Percentiles rank a stretch among this genome's conserved stretches.
Conservation (phyloP, 2,888 invertebrate genomes). For the Parasteatoda lunata region DNA sequence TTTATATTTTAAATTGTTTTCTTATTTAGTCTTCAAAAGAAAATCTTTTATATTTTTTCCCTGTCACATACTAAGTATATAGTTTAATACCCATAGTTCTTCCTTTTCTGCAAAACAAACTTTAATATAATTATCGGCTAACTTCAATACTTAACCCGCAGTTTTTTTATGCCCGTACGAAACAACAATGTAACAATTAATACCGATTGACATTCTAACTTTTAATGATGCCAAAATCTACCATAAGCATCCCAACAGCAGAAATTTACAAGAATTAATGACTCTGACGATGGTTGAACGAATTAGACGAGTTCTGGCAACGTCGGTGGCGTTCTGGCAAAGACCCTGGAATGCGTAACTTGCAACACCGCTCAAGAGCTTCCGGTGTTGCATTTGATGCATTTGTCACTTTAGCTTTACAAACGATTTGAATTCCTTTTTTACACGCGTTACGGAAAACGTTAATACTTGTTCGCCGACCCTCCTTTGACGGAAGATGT, state of each 20-base stretch:
- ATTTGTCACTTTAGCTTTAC: constrained; percentile 65
- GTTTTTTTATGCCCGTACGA: neutral
- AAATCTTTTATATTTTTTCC: too few relatives aligned
- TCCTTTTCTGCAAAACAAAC: too few relatives aligned
- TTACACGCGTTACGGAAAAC: neutral
- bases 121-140: too few relatives aligned
- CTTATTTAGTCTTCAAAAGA: too few relatives aligned
- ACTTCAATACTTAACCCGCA: neutral
- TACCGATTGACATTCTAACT: constrained; percentile 17
- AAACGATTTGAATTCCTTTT: constrained; percentile 43
- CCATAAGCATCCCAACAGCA: neutral
- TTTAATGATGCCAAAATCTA: constrained; percentile 1
- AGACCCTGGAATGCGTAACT: constrained; percentile 35
- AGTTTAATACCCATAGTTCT: too few relatives aligned
- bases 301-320: constrained; percentile 63
- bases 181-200: neutral
- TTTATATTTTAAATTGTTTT: too few relatives aligned
- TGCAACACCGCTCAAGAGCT: neutral
- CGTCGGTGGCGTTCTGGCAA: constrained; percentile 59
- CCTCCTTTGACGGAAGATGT: constrained; percentile 21
- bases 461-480: neutral
- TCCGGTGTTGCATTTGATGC: constrained; percentile 28
- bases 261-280: constrained; percentile 38
- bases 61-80: too few relatives aligned
- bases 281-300: constrained; percentile 59